Base-by-base conservation (phyloP, 2,888 invertebrate species). In the Diarsia rubi region DNA sequence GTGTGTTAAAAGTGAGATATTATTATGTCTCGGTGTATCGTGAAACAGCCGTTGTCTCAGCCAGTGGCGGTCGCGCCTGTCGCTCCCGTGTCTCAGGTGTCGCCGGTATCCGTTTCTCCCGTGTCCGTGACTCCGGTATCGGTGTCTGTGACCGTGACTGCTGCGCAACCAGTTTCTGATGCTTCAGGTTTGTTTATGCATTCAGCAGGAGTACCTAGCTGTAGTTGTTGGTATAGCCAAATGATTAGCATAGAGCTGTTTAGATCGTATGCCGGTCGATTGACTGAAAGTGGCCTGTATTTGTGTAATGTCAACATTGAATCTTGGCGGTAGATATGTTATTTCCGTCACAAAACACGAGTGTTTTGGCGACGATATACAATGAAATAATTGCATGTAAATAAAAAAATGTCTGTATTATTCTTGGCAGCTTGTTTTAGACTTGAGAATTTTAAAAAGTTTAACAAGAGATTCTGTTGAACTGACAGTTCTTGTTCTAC, bases 21-120 rank as follows among this genome's bases (percentile, higher is more conserved):
- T 79, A 79, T 68, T 81, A 95, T 96, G 96, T 96, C 96, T 90
- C 93, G 95, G 90, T 96, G 96, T 92, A 96, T 96, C 81, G 94
- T 96, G 92, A 96, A 96, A 91, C 95, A 95, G 89, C 94, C 95
- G 88, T 88, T 95, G 84, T 90, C 93, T 72, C 94, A 93, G 90
- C 91, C 95, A 78, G 91, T 92, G 86, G 91, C 88, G 49, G 90
- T 88, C 68, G 81, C 86, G 70, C 86, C 89, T 66, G 89, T 89
- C 69, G 81, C 87, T 64, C 81, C 88, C 45, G 85, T 89, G 75
- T 79, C 88, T 69, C 87, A 74, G 82, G 90, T 84, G 79, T 83
- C 87, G 57, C 81, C 90, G 57, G 90, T 89, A 73, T 86, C 90
- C 57, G 89, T 90, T 74, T 81, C 91, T 59, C 77, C 90, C n/a